Base-by-base conservation (phyloP, 2,888 invertebrate genomes). In the Lasioglossum lativentre region DNA sequence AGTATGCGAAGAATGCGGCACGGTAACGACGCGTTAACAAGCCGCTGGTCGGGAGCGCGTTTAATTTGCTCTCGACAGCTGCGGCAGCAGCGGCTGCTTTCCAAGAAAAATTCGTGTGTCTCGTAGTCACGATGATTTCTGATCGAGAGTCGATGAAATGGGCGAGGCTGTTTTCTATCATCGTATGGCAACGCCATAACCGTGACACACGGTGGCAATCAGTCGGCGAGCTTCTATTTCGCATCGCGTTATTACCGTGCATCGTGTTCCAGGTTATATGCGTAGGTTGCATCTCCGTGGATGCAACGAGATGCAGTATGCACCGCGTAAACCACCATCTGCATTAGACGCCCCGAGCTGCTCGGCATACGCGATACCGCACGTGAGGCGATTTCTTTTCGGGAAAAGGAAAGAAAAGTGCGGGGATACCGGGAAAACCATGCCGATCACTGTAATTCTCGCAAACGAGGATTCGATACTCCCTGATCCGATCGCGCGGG, bases 371-470 rank as follows among this genome's bases (percentile, higher is more conserved):
- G 75, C 59, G 52, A 68, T 45, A 19, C 59, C 70, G 84, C 77
- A 77, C 75, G 74, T 59, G 77, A 75, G 71, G 79, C 79, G 45
- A 68, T 83, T 89, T 78, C 87, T 83, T 86, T 75, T 52, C 66
- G 27, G 16, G 19, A 14, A 68, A 68, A 68, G 34, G 66, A 68
- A 68, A 68, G 16, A 23, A 63, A 38, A 76, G 78, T 71, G 80
- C 56, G 66, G 71, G 79, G 68, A 80, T 72, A n/a, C 40, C 45
- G 34, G 40, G 47, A 23, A 27, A 74, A 27, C 63, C 19, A 19
- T 82, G 84, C 78, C 78, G 86, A 89, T 85, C 86, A 78, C 89
- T 83, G 83, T 83, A 85, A 89, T 89, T 47, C 83, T 71, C 73
- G 40, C 63, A n/a, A 77, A 76, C 80, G 73, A 76, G 63, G 63